Conservation (phyloP, 2,113 vertebrate species). For the Anolis carolinensis region DNA sequence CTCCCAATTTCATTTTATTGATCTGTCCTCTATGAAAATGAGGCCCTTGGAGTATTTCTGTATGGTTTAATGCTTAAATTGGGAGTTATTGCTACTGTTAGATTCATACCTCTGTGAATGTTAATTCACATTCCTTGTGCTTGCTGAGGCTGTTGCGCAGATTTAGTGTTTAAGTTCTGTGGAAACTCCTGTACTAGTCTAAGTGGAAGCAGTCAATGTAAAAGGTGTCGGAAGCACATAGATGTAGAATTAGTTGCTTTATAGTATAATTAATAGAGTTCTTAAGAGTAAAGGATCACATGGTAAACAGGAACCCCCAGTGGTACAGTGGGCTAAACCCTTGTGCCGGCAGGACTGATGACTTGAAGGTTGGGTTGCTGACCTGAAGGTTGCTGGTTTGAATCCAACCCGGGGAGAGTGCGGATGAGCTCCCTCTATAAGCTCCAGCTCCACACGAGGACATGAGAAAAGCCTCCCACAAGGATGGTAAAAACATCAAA, state of each 20-base stretch:
- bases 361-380: no score
- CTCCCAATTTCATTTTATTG: conserved; percentile 53
- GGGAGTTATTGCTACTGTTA: conserved; percentile 61
- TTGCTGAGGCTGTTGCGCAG: conserved; percentile 40
- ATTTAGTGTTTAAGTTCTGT: conserved; percentile 54
- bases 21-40: conserved; percentile 51
- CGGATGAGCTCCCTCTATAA: no score
- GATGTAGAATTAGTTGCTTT: conserved; percentile 22
- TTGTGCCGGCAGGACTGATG: no score
- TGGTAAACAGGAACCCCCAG: no score
- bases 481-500: no score
- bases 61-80: conserved; percentile 25
- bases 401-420: no score
- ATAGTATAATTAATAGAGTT: conserved; percentile 17
- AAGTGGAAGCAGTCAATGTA: conserved; percentile 32
- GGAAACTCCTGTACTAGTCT: conserved; percentile 45
- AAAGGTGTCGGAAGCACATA: conserved; percentile 20
- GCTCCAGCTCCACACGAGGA: no score
- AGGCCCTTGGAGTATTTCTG: conserved; percentile 50
- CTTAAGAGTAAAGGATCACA: conserved; percentile 12
- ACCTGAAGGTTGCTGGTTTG: no score
- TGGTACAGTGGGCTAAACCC: no score
- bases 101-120: conserved; percentile 43
- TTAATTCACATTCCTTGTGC: conserved; percentile 45
- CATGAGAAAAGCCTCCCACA: no score